A percentile compares a stretch with the other conserved stretches of the same genome.
These are phyloP conservation scores for Xenopus petersii DNA, from an alignment of 2,797 vertebrate genomes.

Conservation along the genomic window DNA sequence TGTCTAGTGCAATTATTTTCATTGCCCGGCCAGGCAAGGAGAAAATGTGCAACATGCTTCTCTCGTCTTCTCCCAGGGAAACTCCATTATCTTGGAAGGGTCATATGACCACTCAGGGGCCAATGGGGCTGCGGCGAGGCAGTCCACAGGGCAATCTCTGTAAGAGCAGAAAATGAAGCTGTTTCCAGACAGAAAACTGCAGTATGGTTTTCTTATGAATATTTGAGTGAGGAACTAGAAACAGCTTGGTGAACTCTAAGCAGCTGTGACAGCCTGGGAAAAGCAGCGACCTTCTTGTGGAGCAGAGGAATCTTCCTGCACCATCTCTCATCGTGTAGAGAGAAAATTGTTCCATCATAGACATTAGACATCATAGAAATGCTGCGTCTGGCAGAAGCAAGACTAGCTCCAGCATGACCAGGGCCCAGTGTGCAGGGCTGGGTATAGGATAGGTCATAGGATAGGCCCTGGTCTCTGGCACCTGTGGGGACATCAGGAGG, in stretches of 20 bases:
- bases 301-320: conserved; percentile 35
- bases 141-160: conserved; percentile 61
- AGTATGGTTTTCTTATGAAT: conserved; percentile 78
- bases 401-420: too few species aligned
- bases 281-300: conserved; percentile 59
- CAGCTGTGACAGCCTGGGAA: conserved; percentile 80
- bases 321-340: too few species aligned
- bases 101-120: conserved; percentile 54
- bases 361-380: too few species aligned
- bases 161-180: conserved; percentile 72
- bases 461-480: too few species aligned
- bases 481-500: too few species aligned
- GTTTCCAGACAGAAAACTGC: conserved; percentile 74
- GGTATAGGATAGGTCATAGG: too few species aligned
- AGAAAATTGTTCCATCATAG: too few species aligned
- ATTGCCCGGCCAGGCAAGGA: conserved; percentile 66
- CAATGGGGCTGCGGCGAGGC: conserved; percentile 52
- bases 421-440: too few species aligned
- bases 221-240: conserved; percentile 89
- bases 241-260: conserved; percentile 77
- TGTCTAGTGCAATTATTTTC: conserved; percentile 75
- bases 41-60: conserved; percentile 69
- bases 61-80: conserved; percentile 63
- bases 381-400: too few species aligned
- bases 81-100: conserved; percentile 67